phyloP scores from a whole-genome alignment of 2,797 vertebrate species.

The Acanthurus tractus region DNA sequence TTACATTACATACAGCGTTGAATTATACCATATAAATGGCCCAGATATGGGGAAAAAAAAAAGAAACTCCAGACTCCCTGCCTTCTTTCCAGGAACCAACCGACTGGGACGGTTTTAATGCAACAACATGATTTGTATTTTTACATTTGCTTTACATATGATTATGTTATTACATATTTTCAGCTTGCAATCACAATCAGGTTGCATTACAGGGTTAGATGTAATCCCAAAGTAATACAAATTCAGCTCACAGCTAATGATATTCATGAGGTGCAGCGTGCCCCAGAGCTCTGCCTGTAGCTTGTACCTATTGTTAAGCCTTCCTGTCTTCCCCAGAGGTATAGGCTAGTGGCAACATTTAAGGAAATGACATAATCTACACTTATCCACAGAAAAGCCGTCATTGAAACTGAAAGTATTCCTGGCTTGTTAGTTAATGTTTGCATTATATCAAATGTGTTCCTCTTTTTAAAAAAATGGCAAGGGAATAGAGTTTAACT shows the following conservation, averaged over 20 bases:
- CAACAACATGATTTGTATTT: slow-evolving; percentile 80
- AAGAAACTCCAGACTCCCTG: slow-evolving; percentile 26
- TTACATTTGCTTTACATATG: slow-evolving; percentile 85
- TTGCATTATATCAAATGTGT: slow-evolving; percentile 10
- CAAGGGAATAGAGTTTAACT: slow-evolving; percentile 21
- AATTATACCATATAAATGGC: slow-evolving; percentile 52
- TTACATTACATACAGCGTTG: slow-evolving; percentile 32
- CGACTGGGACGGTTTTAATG: slow-evolving; percentile 68
- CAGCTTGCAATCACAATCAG: slow-evolving; percentile 79
- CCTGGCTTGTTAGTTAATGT: slow-evolving; percentile 6
- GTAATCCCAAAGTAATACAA: slow-evolving; percentile 84
- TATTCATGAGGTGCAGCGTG: slow-evolving; percentile 82
- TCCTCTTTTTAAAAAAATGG: slow-evolving; percentile 5
- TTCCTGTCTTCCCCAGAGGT: slow-evolving; percentile 67
- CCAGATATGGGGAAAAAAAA: slow-evolving; percentile 24
- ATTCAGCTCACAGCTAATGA: slow-evolving; percentile 81
- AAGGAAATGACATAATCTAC: slow-evolving; percentile 77
- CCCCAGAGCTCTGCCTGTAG: slow-evolving; percentile 74
- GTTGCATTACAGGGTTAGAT: slow-evolving; percentile 79
- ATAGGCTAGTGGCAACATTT: slow-evolving; percentile 61
- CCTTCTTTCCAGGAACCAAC: slow-evolving; percentile 53
- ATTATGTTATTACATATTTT: slow-evolving; percentile 82
- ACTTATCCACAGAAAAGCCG: slow-evolving; percentile 37
- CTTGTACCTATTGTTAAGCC: slow-evolving; percentile 78
- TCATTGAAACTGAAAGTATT: slow-evolving; percentile 46